phyloP scores from a whole-genome alignment of 2,797 vertebrate genomes.

The Sebastes dallii region DNA sequence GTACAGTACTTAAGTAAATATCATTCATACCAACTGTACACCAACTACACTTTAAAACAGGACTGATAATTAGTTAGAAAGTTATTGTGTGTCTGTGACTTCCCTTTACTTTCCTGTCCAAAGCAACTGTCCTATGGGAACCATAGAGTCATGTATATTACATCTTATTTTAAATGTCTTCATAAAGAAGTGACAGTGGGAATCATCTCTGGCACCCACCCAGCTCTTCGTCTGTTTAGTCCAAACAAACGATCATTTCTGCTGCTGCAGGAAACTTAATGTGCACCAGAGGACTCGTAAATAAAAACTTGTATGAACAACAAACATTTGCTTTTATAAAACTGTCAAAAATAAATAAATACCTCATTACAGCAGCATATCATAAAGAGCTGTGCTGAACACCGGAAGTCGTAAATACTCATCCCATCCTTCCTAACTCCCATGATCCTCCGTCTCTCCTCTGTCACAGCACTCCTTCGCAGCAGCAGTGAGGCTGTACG shows the following conservation, averaged over 20 bases:
- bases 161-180: not conserved
- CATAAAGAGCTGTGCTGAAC: not conserved
- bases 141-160: not conserved
- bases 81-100: not conserved
- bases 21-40: not conserved
- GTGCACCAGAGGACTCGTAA: conserved; percentile 6
- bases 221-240: conserved; percentile 4
- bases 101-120: not conserved
- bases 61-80: not conserved
- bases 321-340: not conserved
- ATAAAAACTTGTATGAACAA: conserved; percentile 5
- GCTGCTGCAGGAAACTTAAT: not conserved
- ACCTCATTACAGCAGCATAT: not conserved
- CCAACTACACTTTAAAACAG: not conserved
- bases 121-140: not conserved
- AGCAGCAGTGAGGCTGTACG: conserved; percentile 87
- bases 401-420: not conserved
- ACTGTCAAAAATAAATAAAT: not conserved
- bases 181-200: not conserved
- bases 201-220: not conserved
- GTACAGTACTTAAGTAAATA: not conserved
- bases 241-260: conserved; percentile 1
- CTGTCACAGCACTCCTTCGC: conserved; percentile 85
- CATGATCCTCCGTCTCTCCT: not conserved
- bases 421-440: not conserved